Conservation (phyloP, 1,140 invertebrate species). For the Potamilus streckersoni region DNA sequence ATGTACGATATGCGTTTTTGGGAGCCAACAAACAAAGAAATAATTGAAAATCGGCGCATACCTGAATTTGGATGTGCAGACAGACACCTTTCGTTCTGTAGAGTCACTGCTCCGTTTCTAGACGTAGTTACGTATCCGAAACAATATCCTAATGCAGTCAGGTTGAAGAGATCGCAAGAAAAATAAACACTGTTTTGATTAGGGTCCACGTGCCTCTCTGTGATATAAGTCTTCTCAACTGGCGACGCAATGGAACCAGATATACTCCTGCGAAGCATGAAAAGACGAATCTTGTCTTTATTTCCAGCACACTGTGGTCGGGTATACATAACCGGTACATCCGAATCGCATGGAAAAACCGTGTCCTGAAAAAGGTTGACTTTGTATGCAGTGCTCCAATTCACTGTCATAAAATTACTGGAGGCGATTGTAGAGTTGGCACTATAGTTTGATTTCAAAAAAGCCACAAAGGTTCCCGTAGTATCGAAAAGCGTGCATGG, state of each 20-base stretch:
- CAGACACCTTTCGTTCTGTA: constrained; percentile 21
- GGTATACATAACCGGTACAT: constrained; percentile 12
- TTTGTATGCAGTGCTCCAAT: constrained; percentile 10
- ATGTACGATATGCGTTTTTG: too few species aligned
- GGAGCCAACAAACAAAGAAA: too few species aligned
- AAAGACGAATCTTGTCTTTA: constrained; percentile 23
- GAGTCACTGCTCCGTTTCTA: constrained; percentile 7
- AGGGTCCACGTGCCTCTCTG: constrained; percentile 17
- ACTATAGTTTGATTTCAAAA: constrained; percentile 20
- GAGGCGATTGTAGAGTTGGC: constrained; percentile 21
- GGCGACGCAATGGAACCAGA: constrained; percentile 23
- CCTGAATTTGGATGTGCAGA: constrained; percentile 32
- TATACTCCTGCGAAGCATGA: constrained; percentile 17
- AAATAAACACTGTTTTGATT: constrained; percentile 10
- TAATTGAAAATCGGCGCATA: not conserved
- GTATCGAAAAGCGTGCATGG: constrained; percentile 19
- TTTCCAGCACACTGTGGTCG: constrained; percentile 17
- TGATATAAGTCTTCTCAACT: constrained; percentile 8
- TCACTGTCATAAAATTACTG: constrained; percentile 18
- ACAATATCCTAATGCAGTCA: constrained; percentile 15
- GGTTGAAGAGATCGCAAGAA: constrained; percentile 12
- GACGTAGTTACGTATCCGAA: constrained; percentile 18
- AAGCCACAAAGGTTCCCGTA: constrained; percentile 13
- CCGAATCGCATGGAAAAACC: constrained; percentile 21
- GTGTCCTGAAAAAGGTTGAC: constrained; percentile 21